Evolutionary conservation across 2,113 vertebrate species (phyloP), one percentile per base, ranked within the genome.

Genomic region (Nothoprocta perdicaria): DNA sequence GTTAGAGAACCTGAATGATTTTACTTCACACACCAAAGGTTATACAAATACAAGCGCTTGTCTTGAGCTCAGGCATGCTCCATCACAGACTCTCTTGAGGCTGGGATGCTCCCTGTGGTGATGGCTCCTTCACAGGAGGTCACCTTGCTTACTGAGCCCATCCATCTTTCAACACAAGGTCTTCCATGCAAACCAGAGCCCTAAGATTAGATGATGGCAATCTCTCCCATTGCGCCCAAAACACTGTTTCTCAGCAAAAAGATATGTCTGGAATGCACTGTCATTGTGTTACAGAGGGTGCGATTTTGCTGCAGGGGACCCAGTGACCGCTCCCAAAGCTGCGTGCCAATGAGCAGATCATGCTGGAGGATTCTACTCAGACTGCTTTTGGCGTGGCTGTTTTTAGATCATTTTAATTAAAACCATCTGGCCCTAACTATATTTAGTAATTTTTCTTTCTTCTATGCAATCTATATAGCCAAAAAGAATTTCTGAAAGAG

Each of bases 231-330:
- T 73, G 69, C 74, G 73, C 86, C 87, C 89, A 66, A 71, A 93
- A 74, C 58, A 48, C 58, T 67, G 87, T 45, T 50, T 91, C 76
- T 91, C 85, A 80, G 15, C 2, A 27, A 43, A 60, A 46, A 61
- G 75, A 27, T 77, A 82, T 23, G 80, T 24, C 87, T 65, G 95
- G 93, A 92, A 94, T 90, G 66, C 67, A 35, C 38, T 7, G 2
- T 71, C 80, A 57, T 52, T 35, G 69, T 82, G 15, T 53, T 79
- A 78, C 82, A 17, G 33, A 7, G 50, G 89, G 68, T 3, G 18
- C 24, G 38, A 80, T 94, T 89, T 88, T 57, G 12, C 61, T 46
- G 84, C 60, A n/a, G 84, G 89, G 68, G 85, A 52, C 62, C 62
- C 77, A 55, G 41, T 4, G 53, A 76, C 52, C 71, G 62, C 75